Percentiles rank a stretch among this genome's conserved stretches.
Conservation (phyloP, 37 sponge, comb jelly and placozoan genomes). For the Haliclona indistincta region DNA sequence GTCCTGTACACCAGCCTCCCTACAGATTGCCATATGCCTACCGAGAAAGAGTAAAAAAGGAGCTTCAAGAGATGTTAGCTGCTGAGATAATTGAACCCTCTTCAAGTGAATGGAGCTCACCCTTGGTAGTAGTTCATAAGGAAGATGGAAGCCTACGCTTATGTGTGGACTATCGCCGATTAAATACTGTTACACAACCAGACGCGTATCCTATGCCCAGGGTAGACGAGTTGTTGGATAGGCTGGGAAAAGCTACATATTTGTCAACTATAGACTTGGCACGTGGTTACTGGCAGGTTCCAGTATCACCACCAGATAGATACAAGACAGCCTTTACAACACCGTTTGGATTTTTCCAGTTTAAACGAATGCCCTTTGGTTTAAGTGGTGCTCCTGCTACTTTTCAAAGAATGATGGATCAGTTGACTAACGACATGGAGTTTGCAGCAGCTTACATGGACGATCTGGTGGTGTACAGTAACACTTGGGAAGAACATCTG, state of each 20-base stretch:
- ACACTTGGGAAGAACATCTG: slow-evolving; percentile 43
- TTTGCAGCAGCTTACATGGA: slow-evolving; percentile 54
- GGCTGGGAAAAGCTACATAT: slow-evolving; percentile 38
- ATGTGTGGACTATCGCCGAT: slow-evolving; percentile 60
- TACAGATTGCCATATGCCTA: slow-evolving; percentile 47
- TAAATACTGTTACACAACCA: slow-evolving; percentile 32
- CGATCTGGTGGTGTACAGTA: slow-evolving; percentile 48
- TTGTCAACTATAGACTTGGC: slow-evolving; percentile 46
- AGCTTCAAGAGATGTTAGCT: slow-evolving; percentile 47
- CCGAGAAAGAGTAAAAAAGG: slow-evolving; percentile 10
- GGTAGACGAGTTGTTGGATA: slow-evolving; percentile 57
- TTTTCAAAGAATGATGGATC: slow-evolving; percentile 71
- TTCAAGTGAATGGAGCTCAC: slow-evolving; percentile 50
- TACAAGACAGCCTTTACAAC: slow-evolving; percentile 61
- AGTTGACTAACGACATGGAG: slow-evolving; percentile 10
- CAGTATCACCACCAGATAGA: slow-evolving; percentile 11
- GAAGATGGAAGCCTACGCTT: slow-evolving; percentile 47
- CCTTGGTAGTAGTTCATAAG: slow-evolving; percentile 58
- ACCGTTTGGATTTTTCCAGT: slow-evolving; percentile 59
- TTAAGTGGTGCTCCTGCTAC: slow-evolving; percentile 59
- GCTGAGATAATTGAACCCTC: slow-evolving; percentile 46
- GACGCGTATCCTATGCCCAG: slow-evolving; percentile 72
- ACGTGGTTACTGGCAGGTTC: slow-evolving; percentile 59
- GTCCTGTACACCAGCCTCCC: slow-evolving; percentile 29
- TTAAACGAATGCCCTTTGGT: slow-evolving; percentile 69